Percentiles rank a stretch among this genome's conserved stretches.
phyloP scores from a whole-genome alignment of 2,113 vertebrate species.

The Ceyx cyanopectus region DNA sequence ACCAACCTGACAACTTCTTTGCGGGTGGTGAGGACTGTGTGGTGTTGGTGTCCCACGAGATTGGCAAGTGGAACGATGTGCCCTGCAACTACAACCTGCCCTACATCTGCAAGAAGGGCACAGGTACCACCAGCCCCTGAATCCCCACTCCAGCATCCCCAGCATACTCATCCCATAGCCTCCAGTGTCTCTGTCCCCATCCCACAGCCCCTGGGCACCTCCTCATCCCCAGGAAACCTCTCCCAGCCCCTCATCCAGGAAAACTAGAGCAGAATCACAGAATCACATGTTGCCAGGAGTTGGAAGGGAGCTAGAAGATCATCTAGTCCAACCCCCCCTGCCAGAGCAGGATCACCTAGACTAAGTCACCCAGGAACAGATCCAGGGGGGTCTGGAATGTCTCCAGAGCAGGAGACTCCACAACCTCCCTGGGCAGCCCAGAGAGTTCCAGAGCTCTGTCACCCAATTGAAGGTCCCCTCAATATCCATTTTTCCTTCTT shows the following conservation, averaged over 20 bases:
- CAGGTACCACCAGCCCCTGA: constrained; percentile 77
- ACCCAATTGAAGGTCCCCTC: background rate
- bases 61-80: constrained; percentile 96
- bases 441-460: no score
- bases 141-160: background rate
- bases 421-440: no score
- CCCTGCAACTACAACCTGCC: constrained; percentile 99
- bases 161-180: background rate
- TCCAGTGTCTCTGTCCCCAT: background rate
- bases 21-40: constrained; percentile 96
- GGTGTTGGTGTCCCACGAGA: constrained; percentile 95
- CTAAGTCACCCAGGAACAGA: no score
- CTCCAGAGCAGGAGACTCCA: no score
- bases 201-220: fast-evolving
- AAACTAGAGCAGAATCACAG: no score
- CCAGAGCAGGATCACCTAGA: no score
- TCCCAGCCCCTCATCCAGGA: fast-evolving
- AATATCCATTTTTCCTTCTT: background rate
- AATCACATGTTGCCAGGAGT: no score
- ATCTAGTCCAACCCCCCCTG: no score
- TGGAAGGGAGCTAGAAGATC: no score
- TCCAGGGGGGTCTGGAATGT: no score
- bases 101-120: constrained; percentile 98
- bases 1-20: constrained; percentile 98
- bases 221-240: background rate